Conservation (phyloP, 2,888 invertebrate genomes). For the Acanthosepion lycidas region DNA sequence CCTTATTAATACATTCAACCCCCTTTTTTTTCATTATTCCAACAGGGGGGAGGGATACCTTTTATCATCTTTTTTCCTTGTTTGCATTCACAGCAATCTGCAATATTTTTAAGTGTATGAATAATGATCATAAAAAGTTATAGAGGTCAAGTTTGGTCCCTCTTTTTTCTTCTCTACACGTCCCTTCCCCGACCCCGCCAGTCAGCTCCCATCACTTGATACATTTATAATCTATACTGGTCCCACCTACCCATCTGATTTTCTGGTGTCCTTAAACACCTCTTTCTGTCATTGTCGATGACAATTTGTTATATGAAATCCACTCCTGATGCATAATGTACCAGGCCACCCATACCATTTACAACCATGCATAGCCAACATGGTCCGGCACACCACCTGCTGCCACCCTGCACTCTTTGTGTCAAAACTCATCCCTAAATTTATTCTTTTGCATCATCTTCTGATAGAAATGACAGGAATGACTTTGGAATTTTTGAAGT, state of each 20-base stretch:
- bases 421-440: neutral
- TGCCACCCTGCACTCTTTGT: neutral
- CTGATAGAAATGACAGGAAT: neutral
- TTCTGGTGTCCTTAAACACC: neutral
- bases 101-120: too few species aligned
- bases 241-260: neutral
- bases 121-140: too few species aligned
- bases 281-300: neutral
- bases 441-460: neutral
- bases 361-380: neutral
- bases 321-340: neutral
- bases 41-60: too few species aligned
- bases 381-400: neutral
- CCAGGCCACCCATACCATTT: neutral
- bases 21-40: too few species aligned
- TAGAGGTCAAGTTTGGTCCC: too few species aligned
- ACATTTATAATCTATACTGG: neutral
- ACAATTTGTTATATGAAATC: constrained; percentile 21
- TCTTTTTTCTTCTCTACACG: too few species aligned
- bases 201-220: neutral
- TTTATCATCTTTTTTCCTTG: too few species aligned
- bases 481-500: neutral
- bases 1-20: too few species aligned
- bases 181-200: too few species aligned
- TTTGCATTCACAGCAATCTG: too few species aligned